Evolutionary conservation across 2,888 invertebrate genomes (phyloP).

Genomic region (Plagodis pulveraria): DNA sequence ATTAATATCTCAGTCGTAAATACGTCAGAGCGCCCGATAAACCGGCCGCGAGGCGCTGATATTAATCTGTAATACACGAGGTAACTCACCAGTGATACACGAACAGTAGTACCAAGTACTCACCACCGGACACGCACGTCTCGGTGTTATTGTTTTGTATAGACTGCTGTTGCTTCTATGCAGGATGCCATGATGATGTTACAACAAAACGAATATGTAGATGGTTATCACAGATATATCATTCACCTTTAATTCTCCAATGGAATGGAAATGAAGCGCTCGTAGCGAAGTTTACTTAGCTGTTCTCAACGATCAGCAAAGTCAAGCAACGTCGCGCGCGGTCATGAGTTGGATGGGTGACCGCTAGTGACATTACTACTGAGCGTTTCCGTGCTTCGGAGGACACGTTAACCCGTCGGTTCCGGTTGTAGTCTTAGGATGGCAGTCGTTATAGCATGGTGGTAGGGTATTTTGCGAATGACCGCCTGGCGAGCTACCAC

Average conservation of each 20-base stretch:
- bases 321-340: too few relatives aligned
- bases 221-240: neutral
- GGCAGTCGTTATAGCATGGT: too few relatives aligned
- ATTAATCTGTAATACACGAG: conserved; percentile 42
- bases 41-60: conserved; percentile 36
- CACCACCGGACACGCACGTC: conserved; percentile 35
- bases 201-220: neutral
- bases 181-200: conserved; percentile 2
- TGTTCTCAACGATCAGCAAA: too few relatives aligned
- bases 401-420: too few relatives aligned
- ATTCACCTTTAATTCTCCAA: neutral
- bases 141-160: conserved; percentile 35
- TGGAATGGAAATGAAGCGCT: too few relatives aligned
- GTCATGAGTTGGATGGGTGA: too few relatives aligned
- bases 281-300: too few relatives aligned
- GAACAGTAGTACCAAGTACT: conserved; percentile 7
- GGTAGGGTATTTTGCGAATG: too few relatives aligned
- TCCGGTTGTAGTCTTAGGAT: too few relatives aligned
- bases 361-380: too few relatives aligned
- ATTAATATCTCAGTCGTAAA: conserved; percentile 55
- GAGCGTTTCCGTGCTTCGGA: too few relatives aligned
- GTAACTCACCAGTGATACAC: conserved; percentile 15
- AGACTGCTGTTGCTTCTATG: conserved; percentile 21
- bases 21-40: conserved; percentile 45
- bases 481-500: too few relatives aligned